phyloP scores from a whole-genome alignment of 2,113 vertebrate genomes.

The Mormoops blainvillei region DNA sequence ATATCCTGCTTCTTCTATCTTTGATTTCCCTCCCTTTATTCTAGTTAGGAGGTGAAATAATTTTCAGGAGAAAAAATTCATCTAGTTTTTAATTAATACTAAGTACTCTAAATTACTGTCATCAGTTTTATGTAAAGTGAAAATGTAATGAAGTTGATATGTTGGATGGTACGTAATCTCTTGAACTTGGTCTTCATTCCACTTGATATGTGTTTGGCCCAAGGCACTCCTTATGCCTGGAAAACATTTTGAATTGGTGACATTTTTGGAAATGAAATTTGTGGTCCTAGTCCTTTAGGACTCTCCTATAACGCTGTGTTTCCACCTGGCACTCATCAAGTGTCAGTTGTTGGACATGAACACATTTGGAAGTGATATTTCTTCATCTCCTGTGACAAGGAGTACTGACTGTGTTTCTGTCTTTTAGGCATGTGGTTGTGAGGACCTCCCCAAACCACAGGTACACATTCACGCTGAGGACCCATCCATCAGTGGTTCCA shows the following conservation, averaged over 20 bases:
- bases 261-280: neutral
- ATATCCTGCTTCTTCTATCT: neutral
- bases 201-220: neutral
- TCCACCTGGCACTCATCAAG: neutral
- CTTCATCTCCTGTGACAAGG: neutral
- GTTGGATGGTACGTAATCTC: neutral
- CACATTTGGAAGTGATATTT: neutral
- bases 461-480: constrained; percentile 92
- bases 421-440: constrained; percentile 89
- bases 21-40: neutral
- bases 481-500: constrained; percentile 82
- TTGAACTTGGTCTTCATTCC: neutral
- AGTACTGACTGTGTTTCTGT: constrained; percentile 35
- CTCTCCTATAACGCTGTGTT: neutral
- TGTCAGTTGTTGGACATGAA: neutral
- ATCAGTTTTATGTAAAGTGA: neutral
- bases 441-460: constrained; percentile 89
- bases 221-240: neutral
- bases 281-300: neutral
- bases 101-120: neutral
- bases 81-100: neutral
- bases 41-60: constrained; percentile 12
- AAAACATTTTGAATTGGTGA: neutral
- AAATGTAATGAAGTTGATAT: neutral
- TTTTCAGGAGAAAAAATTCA: constrained; percentile 18